Percentiles rank a stretch among this genome's conserved stretches.
Conservation (phyloP, 1,140 invertebrate genomes). For the Monomorium pharaonis region DNA sequence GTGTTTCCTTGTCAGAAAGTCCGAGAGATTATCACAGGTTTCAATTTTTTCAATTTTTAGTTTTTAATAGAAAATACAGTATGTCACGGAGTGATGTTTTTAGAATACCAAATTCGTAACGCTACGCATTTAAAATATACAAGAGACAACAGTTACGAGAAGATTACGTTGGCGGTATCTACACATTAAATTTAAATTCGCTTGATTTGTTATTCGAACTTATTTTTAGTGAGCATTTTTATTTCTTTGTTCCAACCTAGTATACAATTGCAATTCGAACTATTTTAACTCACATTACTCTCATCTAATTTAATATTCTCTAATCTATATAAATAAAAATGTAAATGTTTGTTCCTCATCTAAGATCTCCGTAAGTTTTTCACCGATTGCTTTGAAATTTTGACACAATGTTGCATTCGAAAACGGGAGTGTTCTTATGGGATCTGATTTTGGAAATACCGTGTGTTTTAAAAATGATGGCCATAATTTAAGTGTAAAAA, state of each 20-base stretch:
- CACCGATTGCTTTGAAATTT: no score
- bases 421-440: no score
- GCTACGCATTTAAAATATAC: constrained; percentile 6
- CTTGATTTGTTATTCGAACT: neutral
- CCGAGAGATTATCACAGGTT: no score
- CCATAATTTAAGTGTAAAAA: no score
- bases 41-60: neutral
- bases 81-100: neutral
- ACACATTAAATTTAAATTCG: constrained; percentile 13
- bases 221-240: neutral
- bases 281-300: neutral
- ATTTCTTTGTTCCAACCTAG: neutral
- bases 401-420: no score
- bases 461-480: no score
- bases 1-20: no score
- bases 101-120: neutral
- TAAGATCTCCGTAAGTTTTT: no score
- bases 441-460: no score
- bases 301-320: neutral
- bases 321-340: no score
- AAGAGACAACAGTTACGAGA: neutral
- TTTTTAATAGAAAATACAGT: neutral
- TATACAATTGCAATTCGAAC: neutral
- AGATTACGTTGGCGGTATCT: neutral
- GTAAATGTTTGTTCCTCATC: no score